Evolutionary conservation across 2,797 vertebrate genomes (phyloP), one percentile per base, ranked within the genome.

Genomic region (Helostoma temminkii): DNA sequence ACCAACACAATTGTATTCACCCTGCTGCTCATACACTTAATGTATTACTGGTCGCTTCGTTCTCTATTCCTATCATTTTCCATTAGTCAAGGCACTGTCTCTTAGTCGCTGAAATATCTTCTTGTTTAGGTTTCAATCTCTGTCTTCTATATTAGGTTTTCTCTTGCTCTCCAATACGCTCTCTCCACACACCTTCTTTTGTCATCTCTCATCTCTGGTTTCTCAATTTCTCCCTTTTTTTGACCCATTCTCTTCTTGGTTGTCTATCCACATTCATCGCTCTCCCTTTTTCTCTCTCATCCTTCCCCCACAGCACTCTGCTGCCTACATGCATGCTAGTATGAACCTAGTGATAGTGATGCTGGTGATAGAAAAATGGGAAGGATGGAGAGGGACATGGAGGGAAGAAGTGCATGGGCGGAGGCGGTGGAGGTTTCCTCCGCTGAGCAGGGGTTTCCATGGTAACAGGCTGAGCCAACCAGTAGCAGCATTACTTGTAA

Each of bases 391-490:
- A 78, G 50, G 70, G 80, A 72, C 78, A 76, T 47, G 72, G 72
- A 81, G 59, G 52, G 46, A 81, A 47, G 50, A 66, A 71, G 52
- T 26, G 22, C 56, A 26, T 61, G 60, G 80, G 69, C 9, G 54
- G 81, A 68, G 74, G 74, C 50, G 47, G 59, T 11, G 73, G 67
- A 43, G 74, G 71, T 43, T 46, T 80, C 63, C 75, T 83, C 79
- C 59, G 42, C 80, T 85, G 83, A 90, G 83, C 74, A 74, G 64
- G 15, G 82, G 88, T 93, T 91, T 75, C 81, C 90, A 89, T 88
- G 82, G 90, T 81, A 90, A 93, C 91, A 81, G 68, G 71, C 70
- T 22, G 84, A 91, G 70, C 91, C 87, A 89, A 88, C 89, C 87
- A 82, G 83, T 76, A 63, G 72, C 81, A 53, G 83, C 6, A 5